phyloP scores from a whole-genome alignment of 2,797 vertebrate species.

The Pangasius mekongensis region DNA sequence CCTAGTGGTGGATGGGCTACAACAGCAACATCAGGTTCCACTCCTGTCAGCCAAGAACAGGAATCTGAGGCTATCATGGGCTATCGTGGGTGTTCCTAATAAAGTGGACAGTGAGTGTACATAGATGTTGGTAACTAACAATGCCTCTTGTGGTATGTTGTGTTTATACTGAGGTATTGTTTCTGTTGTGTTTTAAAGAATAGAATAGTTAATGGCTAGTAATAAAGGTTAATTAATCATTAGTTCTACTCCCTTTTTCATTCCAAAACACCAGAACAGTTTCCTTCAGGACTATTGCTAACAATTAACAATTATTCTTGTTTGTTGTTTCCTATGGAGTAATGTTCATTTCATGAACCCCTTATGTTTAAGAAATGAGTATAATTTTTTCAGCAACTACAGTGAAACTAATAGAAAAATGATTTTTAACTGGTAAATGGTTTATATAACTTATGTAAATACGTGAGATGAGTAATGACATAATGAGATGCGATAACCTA shows the following conservation, averaged over 20 bases:
- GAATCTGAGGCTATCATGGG: neutral
- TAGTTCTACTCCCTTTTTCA: neutral
- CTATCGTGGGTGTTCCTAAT: neutral
- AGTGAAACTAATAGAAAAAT: too few relatives aligned
- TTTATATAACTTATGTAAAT: neutral
- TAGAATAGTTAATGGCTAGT: neutral
- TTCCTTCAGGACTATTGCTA: neutral
- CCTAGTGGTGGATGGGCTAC: too few relatives aligned
- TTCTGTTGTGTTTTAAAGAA: too few relatives aligned
- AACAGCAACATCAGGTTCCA: too few relatives aligned
- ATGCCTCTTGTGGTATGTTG: neutral
- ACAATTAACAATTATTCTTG: too few relatives aligned
- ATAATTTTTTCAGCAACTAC: too few relatives aligned
- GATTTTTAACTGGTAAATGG: neutral
- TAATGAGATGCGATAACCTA: neutral
- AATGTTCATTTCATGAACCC: too few relatives aligned
- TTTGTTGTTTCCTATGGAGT: too few relatives aligned
- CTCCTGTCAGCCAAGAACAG: neutral
- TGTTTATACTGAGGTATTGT: neutral
- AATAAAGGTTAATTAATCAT: neutral
- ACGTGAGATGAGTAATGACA: neutral
- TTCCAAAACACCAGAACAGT: neutral
- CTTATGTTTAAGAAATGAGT: too few relatives aligned
- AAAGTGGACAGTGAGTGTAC: neutral
- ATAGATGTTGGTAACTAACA: neutral